A percentile compares a stretch with the other conserved stretches of the same genome.
Evolutionary conservation across 2,113 vertebrate genomes (phyloP).

Genomic region (Hoplias malabaricus): DNA sequence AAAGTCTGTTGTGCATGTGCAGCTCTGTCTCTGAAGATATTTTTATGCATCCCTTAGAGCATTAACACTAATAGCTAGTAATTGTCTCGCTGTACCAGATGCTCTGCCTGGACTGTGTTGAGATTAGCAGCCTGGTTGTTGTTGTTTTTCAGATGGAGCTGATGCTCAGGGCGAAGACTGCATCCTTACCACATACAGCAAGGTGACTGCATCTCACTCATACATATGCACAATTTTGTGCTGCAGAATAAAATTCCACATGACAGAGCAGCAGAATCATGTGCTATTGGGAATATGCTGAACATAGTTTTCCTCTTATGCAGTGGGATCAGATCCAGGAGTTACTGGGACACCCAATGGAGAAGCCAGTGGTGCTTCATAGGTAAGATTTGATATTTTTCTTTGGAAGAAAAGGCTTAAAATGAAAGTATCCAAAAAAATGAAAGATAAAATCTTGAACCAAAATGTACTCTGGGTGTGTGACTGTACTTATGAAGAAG

Average conservation of each 20-base stretch:
- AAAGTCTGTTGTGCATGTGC: not conserved
- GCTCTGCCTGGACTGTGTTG: not conserved
- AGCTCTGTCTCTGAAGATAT: not conserved
- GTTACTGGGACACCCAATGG: constrained; percentile 92
- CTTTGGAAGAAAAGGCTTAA: not conserved
- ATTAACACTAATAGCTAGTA: not conserved
- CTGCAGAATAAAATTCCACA: not conserved
- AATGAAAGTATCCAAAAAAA: constrained; percentile 2
- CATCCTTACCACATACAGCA: constrained; percentile 87
- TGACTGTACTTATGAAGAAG: too few species aligned
- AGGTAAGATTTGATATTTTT: constrained; percentile 76
- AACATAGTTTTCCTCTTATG: constrained; percentile 36
- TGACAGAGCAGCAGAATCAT: not conserved
- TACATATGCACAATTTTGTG: not conserved
- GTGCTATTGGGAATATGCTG: not conserved
- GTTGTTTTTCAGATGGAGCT: constrained; percentile 74
- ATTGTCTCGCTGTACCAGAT: not conserved
- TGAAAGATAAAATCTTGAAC: too few species aligned
- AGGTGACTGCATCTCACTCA: constrained; percentile 74
- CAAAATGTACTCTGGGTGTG: too few species aligned
- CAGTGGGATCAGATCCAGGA: constrained; percentile 99
- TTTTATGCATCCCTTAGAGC: not conserved
- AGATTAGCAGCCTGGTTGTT: constrained; percentile 1
- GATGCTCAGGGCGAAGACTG: constrained; percentile 87
- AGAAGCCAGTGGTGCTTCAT: constrained; percentile 97